Base-by-base conservation (phyloP, 2,797 vertebrate genomes). In the Sebastolobus alascanus region DNA sequence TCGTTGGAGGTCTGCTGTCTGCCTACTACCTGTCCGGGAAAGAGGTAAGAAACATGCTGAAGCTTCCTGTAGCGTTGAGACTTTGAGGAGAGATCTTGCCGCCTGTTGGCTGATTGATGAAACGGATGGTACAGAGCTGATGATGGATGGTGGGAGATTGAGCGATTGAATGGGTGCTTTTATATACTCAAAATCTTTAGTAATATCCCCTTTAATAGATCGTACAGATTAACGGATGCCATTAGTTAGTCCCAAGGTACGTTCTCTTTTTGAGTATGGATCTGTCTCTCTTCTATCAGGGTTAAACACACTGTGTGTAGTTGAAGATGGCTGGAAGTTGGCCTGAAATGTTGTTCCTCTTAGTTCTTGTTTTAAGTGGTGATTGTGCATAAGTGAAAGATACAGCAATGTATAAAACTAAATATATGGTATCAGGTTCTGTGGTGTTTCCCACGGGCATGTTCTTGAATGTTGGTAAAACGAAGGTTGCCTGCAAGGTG, bases 21-120 rank as follows among this genome's bases (percentile, higher is more conserved):
- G 98, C 98, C 37, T 99, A 99, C 92, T 99, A 99, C 92, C 96
- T 99, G 90, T 98, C 97, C 72, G 98, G 98, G 83, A 98, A 99
- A 95, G 98, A 99, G 97, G 98, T 99, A 97, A 94, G 97, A 3
- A 76, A 12, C 58, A 18, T 1, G 9, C 13, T 5, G 8, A n/a
- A 40, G 20, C 69, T 43, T 60, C 25, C 12, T 59, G 29, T 8
- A 1, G n/a, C 13, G 10, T 29, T 67, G 5, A 61, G 58, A 50
- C 43, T 54, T 54, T 14, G n/a, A 22, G 35, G 52, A 37, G 25
- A 0, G 6, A 56, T 31, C 11, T 25, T 16, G 22, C 61, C 50
- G 59, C 16, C 25, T 68, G 20, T 54, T 29, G 65, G 58, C 60
- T 69, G 75, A 75, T 6, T 59, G 68, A 81, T 71, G 14, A 52